These are phyloP conservation scores for Bubalus kerabau DNA, from an alignment of 2,113 vertebrate species.

Conservation along the genomic window DNA sequence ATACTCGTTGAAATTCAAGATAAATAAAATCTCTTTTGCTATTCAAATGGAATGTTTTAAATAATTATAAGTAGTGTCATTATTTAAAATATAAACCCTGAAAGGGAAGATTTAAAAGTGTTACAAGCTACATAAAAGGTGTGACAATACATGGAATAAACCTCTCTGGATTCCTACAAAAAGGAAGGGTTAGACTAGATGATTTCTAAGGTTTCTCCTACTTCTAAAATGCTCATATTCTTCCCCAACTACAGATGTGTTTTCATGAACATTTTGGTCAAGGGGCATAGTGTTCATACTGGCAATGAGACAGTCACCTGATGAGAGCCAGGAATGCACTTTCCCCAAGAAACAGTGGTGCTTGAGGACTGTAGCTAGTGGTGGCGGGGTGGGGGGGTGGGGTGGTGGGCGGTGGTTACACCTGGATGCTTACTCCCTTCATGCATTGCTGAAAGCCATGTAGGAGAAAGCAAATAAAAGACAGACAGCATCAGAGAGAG, in stretches of 20 bases:
- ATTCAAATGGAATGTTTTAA: neutral
- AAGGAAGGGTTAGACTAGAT: neutral
- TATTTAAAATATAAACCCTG: constrained; percentile 19
- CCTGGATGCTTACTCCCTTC: neutral
- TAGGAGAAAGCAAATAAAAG: neutral
- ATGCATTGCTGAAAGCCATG: neutral
- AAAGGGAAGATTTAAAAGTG: neutral
- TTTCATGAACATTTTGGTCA: neutral
- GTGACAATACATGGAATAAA: neutral
- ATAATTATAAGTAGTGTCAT: neutral
- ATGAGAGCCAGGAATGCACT: neutral
- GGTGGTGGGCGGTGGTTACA: neutral
- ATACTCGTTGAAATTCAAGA: neutral
- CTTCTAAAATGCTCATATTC: neutral
- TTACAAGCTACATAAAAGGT: neutral
- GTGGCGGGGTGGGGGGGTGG: neutral
- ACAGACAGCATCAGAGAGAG: neutral
- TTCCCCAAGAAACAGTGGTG: neutral
- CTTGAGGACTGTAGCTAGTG: neutral
- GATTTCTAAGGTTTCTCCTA: neutral
- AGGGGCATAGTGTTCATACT: neutral
- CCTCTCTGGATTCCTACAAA: neutral
- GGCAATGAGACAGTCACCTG: neutral
- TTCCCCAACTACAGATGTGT: neutral
- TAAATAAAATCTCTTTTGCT: neutral